phyloP scores from a whole-genome alignment of 1,140 invertebrate genomes.

The Polypedilum vanderplanki region DNA sequence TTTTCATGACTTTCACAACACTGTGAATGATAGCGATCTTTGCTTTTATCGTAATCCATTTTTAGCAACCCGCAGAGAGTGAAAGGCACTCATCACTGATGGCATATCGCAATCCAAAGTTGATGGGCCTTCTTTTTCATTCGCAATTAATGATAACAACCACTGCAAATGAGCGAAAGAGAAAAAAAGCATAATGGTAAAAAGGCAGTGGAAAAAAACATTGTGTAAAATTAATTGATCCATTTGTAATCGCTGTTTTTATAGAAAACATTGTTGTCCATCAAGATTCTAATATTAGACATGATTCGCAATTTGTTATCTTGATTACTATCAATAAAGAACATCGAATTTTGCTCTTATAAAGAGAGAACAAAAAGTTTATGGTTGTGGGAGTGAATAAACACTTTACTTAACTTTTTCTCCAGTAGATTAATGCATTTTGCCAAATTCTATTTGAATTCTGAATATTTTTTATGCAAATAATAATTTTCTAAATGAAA shows the following conservation, averaged over 20 bases:
- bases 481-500: too few relatives aligned
- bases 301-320: background rate
- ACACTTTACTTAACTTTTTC: too few relatives aligned
- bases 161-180: background rate
- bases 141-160: constrained; percentile 6
- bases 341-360: too few relatives aligned
- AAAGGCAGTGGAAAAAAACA: background rate
- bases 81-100: background rate
- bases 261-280: background rate
- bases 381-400: too few relatives aligned
- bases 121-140: too few relatives aligned
- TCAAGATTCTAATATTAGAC: background rate
- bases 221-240: constrained; percentile 14
- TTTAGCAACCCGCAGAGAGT: background rate
- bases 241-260: background rate
- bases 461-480: too few relatives aligned
- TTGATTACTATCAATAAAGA: background rate
- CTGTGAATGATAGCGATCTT: background rate
- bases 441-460: too few relatives aligned
- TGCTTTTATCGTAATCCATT: background rate
- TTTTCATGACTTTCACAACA: constrained; percentile 13
- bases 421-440: too few relatives aligned
- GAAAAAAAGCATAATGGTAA: background rate
- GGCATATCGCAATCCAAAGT: background rate
- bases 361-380: too few relatives aligned